These are phyloP conservation scores for Aethes cnicana DNA, from an alignment of 2,888 invertebrate species.

Conservation along the genomic window DNA sequence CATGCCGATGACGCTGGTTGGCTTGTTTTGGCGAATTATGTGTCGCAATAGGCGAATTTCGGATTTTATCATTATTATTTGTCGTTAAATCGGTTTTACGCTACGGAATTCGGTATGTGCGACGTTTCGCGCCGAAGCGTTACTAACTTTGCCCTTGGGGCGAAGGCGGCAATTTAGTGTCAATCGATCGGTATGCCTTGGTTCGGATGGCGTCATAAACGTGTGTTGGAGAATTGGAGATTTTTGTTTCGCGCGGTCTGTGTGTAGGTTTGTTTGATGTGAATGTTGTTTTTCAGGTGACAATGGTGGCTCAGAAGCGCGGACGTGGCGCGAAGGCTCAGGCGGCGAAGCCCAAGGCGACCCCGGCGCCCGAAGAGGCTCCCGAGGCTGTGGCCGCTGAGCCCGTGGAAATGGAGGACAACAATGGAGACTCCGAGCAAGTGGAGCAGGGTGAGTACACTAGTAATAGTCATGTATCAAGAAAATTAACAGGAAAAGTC, in stretches of 20 bases:
- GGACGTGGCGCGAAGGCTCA: conserved; percentile 73
- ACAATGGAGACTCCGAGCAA: conserved; percentile 63
- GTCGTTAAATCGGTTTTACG: conserved; percentile 34
- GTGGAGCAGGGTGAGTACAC: conserved; percentile 41
- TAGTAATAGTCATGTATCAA: not conserved
- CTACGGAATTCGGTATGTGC: conserved; percentile 37
- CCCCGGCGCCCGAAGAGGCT: conserved; percentile 51
- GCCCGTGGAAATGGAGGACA: conserved; percentile 53
- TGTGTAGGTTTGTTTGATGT: too few relatives aligned
- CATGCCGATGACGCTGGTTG: conserved; percentile 72
- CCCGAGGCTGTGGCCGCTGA: conserved; percentile 51
- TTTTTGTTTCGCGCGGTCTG: conserved; percentile 30
- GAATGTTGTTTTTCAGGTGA: conserved; percentile 44
- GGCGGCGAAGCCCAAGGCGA: conserved; percentile 63
- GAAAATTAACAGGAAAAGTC: too few relatives aligned
- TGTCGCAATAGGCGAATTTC: conserved; percentile 47
- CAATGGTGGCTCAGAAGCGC: conserved; percentile 74
- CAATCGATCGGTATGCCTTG: conserved; percentile 18
- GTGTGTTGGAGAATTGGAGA: conserved; percentile 16
- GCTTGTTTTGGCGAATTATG: conserved; percentile 56
- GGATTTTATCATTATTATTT: conserved; percentile 39
- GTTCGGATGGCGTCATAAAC: conserved; percentile 35
- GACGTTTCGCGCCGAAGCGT: conserved; percentile 49
- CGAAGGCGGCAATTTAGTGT: conserved; percentile 58
- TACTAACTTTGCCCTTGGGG: conserved; percentile 62